Evolutionary conservation across 2,888 invertebrate species (phyloP).

Genomic region (Volucella zonaria): DNA sequence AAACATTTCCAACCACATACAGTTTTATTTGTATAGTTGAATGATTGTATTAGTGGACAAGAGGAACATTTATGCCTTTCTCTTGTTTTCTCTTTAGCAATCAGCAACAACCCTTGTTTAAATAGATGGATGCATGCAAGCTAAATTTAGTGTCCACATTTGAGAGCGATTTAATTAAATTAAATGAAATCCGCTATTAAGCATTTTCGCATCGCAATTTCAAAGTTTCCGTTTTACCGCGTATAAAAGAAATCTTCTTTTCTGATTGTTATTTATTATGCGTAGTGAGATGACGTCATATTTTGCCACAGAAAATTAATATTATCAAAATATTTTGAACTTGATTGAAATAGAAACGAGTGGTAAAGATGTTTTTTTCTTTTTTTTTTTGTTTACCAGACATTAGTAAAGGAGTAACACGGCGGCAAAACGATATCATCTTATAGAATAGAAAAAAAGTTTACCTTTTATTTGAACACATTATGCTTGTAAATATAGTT

Average conservation of each 20-base stretch:
- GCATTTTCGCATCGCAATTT: slow-evolving; percentile 63
- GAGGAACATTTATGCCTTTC: slow-evolving; percentile 44
- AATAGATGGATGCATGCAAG: slow-evolving; percentile 56
- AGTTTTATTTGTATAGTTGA: slow-evolving; percentile 56
- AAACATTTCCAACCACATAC: slow-evolving; percentile 44
- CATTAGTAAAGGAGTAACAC: too few relatives aligned
- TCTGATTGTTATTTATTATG: not conserved
- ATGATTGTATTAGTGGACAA: slow-evolving; percentile 60
- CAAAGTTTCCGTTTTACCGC: slow-evolving; percentile 62
- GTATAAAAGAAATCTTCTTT: slow-evolving; percentile 31
- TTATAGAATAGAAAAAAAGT: too few relatives aligned
- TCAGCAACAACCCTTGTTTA: slow-evolving; percentile 47
- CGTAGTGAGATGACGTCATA: slow-evolving; percentile 55
- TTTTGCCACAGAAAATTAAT: slow-evolving; percentile 43
- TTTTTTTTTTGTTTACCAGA: not conserved
- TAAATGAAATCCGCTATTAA: slow-evolving; percentile 70
- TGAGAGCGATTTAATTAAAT: slow-evolving; percentile 70
- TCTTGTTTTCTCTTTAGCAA: slow-evolving; percentile 49
- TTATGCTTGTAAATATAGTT: too few relatives aligned
- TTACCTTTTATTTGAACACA: too few relatives aligned
- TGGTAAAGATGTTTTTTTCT: not conserved
- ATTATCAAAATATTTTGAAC: not conserved
- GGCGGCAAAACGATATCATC: too few relatives aligned
- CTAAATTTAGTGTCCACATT: slow-evolving; percentile 62
- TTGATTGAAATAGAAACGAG: slow-evolving; percentile 3